Evolutionary conservation across 2,888 invertebrate genomes (phyloP), one percentile per base, ranked within the genome.

Genomic region (Antitype chi): DNA sequence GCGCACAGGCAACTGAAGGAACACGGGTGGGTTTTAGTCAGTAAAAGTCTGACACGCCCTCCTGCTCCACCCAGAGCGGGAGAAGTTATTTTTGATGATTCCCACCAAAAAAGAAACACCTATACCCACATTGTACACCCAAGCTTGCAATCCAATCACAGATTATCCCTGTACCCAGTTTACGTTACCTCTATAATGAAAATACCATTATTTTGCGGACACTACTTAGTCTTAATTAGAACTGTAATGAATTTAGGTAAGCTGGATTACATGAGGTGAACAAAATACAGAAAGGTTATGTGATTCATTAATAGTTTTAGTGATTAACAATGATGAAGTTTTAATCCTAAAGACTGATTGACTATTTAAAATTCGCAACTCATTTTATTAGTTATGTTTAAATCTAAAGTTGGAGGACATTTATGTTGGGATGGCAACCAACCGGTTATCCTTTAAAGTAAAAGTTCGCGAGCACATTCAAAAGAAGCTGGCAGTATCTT

Each of bases 131-230:
- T 63, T 28, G 20, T 13, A 28, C 1, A 71, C 7, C 28, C 1
- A n/a, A 59, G 20, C 53, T 78, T 6, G 32, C 32, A 23, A 57
- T 13, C 57, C 43, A 80, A 64, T 47, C 47, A 64, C 17, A 59
- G 64, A 60, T 72, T 53, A 78, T 53, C 43, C 15, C 3, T 11
- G 0, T 17, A 17, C 64, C 63, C 9, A 23, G 13, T 15, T 53
- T 23, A 60, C 11, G 6, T 7, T 32, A 23, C 32, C 17, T 60
- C 17, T 2, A 38, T 60, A 28, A 60, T 55, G 66, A 66, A 66
- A 55, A 66, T 66, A 28, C 23, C 52, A 72, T 80, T 80, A 72
- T 60, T 64, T 53, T 47, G n/a, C n/a, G 47, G 20, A 32, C 17
- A 5, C 7, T 64, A 43, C n/a, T 43, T 53, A 9, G 1, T 28